Evolutionary conservation across 2,888 invertebrate species (phyloP).

Genomic region (Pollenia angustigena): DNA sequence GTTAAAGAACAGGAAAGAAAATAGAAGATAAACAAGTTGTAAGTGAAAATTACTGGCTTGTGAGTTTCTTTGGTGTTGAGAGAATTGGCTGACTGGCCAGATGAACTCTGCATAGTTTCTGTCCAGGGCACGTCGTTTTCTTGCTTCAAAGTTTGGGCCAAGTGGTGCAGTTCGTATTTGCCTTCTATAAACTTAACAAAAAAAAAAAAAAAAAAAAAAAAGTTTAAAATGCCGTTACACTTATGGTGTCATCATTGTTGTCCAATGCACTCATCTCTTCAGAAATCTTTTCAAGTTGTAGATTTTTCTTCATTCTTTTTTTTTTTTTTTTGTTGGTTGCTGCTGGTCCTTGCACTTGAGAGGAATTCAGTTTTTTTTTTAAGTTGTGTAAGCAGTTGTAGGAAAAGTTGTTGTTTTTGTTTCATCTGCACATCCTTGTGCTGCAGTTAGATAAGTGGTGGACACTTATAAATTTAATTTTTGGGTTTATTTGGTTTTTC

Average conservation of each 20-base stretch:
- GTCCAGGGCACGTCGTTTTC: constrained; percentile 36
- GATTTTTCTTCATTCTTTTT: constrained; percentile 10
- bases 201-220: background rate
- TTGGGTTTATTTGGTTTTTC: constrained; percentile 57
- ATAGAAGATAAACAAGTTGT: constrained; percentile 11
- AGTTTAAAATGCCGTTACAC: constrained; percentile 65
- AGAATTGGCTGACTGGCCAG: constrained; percentile 29
- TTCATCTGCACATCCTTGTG: background rate
- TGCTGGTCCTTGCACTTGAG: constrained; percentile 45
- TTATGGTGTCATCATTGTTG: constrained; percentile 71
- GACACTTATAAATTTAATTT: constrained; percentile 65
- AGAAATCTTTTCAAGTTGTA: constrained; percentile 63
- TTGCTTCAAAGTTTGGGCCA: constrained; percentile 40
- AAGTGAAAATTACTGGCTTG: constrained; percentile 55
- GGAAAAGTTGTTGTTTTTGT: constrained; percentile 21
- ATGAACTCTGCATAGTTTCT: constrained; percentile 21
- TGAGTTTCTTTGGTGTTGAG: constrained; percentile 43
- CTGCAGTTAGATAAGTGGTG: constrained; percentile 53
- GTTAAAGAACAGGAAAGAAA: constrained; percentile 16
- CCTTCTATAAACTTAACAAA: background rate
- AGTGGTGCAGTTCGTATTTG: constrained; percentile 30
- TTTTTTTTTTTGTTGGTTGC: background rate
- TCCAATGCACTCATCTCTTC: constrained; percentile 72
- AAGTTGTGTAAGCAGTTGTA: constrained; percentile 10
- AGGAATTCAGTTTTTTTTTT: constrained; percentile 1